Percentiles rank a stretch among this genome's conserved stretches.
Conservation (phyloP, 2,797 vertebrate genomes). For the Eulemur coronatus region DNA sequence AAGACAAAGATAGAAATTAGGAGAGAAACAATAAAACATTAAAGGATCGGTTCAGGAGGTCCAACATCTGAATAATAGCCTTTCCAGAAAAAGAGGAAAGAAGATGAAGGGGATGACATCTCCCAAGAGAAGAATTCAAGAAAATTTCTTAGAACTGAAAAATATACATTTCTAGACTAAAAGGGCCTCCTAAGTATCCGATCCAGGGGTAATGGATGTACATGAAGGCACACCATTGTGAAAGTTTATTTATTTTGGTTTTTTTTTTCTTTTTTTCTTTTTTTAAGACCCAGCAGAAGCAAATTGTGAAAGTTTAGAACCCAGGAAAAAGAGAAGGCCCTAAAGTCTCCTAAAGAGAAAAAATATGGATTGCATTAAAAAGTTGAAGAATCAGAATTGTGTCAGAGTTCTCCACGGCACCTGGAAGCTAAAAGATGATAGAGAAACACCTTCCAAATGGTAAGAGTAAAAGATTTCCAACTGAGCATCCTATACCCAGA, state of each 20-base stretch:
- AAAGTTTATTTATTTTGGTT: neutral
- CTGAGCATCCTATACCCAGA: neutral
- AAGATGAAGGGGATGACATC: constrained; percentile 6
- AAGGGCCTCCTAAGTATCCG: neutral
- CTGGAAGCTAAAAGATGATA: neutral
- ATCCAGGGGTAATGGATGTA: neutral
- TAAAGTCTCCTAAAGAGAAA: neutral
- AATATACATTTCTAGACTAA: constrained; percentile 20
- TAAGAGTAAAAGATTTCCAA: neutral
- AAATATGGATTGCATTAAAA: neutral
- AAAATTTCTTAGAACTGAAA: neutral
- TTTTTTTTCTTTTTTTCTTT: no score
- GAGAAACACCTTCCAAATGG: neutral
- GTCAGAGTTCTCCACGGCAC: neutral
- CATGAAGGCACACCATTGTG: neutral
- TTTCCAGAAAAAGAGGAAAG: neutral
- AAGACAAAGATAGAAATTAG: constrained; percentile 20
- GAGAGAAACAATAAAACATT: constrained; percentile 4
- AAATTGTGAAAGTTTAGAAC: neutral
- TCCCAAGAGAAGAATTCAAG: constrained; percentile 19
- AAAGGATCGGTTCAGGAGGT: neutral
- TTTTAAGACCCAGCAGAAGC: no score
- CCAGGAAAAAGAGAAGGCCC: neutral
- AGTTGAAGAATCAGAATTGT: constrained; percentile 25
- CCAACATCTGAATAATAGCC: constrained; percentile 11